Conservation (phyloP, 2,888 invertebrate species). For the Microdon myrmicae region DNA sequence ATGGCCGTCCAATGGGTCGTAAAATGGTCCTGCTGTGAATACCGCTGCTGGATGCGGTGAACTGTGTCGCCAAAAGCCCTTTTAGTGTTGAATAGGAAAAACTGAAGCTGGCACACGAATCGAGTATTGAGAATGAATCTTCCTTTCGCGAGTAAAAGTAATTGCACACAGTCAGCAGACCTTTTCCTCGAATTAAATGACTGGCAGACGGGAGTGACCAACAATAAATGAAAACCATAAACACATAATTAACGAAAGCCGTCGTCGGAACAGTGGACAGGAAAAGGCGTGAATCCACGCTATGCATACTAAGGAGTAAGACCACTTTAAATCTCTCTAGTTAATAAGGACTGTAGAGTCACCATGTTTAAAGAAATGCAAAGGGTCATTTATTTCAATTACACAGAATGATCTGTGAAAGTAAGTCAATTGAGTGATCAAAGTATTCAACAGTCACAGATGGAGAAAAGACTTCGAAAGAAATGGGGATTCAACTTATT, state of each 20-base stretch:
- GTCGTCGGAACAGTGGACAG: background rate
- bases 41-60: too few species aligned
- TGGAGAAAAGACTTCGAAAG: too few species aligned
- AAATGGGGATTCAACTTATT: too few species aligned
- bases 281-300: background rate
- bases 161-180: conserved; percentile 27
- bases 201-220: conserved; percentile 19
- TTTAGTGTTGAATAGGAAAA: conserved; percentile 12
- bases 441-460: too few species aligned
- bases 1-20: conserved; percentile 52
- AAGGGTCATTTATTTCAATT: too few species aligned
- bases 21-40: conserved; percentile 43
- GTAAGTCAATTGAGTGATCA: too few species aligned
- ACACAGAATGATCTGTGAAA: too few species aligned
- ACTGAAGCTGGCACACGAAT: background rate
- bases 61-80: conserved; percentile 44
- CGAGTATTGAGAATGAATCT: conserved; percentile 23
- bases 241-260: conserved; percentile 8
- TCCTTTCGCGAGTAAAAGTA: conserved; percentile 18
- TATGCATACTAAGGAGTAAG: background rate
- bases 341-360: too few species aligned
- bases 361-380: too few species aligned
- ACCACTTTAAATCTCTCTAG: too few species aligned
- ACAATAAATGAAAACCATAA: conserved; percentile 36
- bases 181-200: conserved; percentile 41